Evolutionary conservation across 1,140 invertebrate genomes (phyloP).

Genomic region (Drosophila albomicans): DNA sequence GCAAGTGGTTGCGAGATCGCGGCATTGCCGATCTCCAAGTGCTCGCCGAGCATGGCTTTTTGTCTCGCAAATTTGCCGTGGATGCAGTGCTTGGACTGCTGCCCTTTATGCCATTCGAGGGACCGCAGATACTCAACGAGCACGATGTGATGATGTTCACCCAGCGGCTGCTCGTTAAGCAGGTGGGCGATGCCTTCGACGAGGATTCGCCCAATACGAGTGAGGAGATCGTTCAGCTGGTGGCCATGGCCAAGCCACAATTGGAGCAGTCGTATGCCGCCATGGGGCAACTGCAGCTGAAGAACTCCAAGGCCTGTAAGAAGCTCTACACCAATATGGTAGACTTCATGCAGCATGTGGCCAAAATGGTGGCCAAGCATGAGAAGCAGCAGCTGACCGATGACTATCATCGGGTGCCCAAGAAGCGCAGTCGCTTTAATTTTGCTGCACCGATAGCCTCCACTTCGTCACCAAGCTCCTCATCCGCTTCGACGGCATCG

Average conservation of each 20-base stretch:
- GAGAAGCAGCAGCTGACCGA: neutral
- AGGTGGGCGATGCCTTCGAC: slow-evolving; percentile 30
- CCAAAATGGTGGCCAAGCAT: neutral
- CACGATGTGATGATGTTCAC: neutral
- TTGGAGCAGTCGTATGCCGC: neutral
- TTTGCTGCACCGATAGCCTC: neutral
- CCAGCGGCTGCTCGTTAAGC: neutral
- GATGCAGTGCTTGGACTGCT: slow-evolving; percentile 37
- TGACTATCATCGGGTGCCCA: neutral
- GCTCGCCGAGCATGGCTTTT: slow-evolving; percentile 30
- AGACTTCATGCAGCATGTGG: neutral
- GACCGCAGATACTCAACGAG: slow-evolving; percentile 26
- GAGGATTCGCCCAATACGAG: neutral
- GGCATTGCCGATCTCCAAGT: slow-evolving; percentile 47
- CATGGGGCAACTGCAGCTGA: neutral
- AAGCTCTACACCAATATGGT: neutral
- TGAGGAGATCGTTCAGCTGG: neutral
- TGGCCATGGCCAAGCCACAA: neutral
- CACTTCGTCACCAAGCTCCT: neutral
- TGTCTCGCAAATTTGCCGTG: slow-evolving; percentile 3
- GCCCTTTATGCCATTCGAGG: slow-evolving; percentile 54
- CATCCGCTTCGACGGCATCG: neutral
- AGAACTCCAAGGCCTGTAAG: neutral
- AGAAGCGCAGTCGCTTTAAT: neutral
- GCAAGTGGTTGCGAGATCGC: slow-evolving; percentile 49